Evolutionary conservation across 2,113 vertebrate species (phyloP).

Genomic region (Bungarus multicinctus): DNA sequence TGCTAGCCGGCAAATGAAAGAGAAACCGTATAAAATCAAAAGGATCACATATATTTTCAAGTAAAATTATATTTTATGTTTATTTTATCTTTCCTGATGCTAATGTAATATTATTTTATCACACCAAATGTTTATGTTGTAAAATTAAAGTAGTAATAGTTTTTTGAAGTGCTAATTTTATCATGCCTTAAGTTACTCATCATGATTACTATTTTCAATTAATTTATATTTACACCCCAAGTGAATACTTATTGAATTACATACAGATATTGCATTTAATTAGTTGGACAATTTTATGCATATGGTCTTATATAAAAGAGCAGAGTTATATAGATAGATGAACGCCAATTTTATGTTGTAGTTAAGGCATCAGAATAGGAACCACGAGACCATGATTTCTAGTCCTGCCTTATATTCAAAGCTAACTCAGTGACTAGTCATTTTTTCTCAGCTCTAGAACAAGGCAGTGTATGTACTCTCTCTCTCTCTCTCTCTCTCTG

Average conservation of each 20-base stretch:
- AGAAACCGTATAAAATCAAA: slow-evolving; percentile 18
- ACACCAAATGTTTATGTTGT: not conserved
- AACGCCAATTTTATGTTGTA: not conserved
- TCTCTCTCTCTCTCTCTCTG: too few relatives aligned
- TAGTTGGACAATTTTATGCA: not conserved
- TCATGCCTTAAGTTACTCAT: not conserved
- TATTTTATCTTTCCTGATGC: not conserved
- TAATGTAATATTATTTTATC: not conserved
- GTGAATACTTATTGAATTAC: slow-evolving; percentile 19
- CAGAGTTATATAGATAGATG: not conserved
- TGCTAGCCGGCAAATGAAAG: slow-evolving; percentile 5
- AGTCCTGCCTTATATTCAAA: not conserved
- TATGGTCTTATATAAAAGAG: not conserved
- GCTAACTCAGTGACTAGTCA: not conserved
- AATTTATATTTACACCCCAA: not conserved
- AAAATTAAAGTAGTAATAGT: slow-evolving; percentile 3
- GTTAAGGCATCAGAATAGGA: not conserved
- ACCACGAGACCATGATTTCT: not conserved
- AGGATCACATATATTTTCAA: not conserved
- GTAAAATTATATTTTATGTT: slow-evolving; percentile 4
- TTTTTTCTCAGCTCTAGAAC: not conserved
- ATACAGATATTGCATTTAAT: not conserved
- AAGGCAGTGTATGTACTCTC: not conserved
- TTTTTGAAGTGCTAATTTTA: not conserved
- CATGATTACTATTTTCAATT: not conserved